Base-by-base conservation (phyloP, 2,888 invertebrate genomes). In the Torymus texanus region DNA sequence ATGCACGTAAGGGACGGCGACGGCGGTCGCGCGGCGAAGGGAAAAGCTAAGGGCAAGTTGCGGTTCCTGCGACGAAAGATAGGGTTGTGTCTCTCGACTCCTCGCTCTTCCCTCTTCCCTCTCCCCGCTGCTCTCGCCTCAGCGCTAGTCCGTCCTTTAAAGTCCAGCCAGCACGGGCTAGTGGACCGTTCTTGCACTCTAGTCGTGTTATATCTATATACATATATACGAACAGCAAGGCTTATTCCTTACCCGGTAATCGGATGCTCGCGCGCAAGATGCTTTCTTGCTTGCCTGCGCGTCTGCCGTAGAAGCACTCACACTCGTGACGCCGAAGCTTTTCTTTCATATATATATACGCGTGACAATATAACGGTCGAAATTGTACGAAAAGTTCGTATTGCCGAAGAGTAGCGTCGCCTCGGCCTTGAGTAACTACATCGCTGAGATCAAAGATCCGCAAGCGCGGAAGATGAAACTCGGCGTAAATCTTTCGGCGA, bases 41-140 rank as follows among this genome's bases (percentile, higher is more conserved):
- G 82, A 83, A 82, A 72, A 75, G 80, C 81, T 83, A 83, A 82
- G 85, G 86, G 85, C 88, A 88, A 89, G 88, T 88, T 88, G 89
- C 87, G 89, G 90, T 88, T 88, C 86, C 88, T 87, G 87, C 87
- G 87, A 87, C 85, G 86, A 86, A 86, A 88, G 88, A 88, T 88
- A 89, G 88, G 88, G 88, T 89, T 87, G 87, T 84, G 85, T 80
- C 84, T 82, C 84, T 82, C 84, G 21, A 1, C 16, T 21, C 21
- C 65, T 56, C 51, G 18, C 59, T 53, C n/a, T 55, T 3, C 70
- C 41, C 56, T 21, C 70, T 70, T 55, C 61, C 29, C 76, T 76
- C 12, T 4, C 41, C n/a, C 5, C 12, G 62, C 12, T 13, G 11
- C 2, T 58, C 29, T 14, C 29, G 16, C 21, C 16, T 21, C 24